Evolutionary conservation across 2,113 vertebrate species (phyloP), one percentile per base, ranked within the genome.

Genomic region (Macquaria ambigua): DNA sequence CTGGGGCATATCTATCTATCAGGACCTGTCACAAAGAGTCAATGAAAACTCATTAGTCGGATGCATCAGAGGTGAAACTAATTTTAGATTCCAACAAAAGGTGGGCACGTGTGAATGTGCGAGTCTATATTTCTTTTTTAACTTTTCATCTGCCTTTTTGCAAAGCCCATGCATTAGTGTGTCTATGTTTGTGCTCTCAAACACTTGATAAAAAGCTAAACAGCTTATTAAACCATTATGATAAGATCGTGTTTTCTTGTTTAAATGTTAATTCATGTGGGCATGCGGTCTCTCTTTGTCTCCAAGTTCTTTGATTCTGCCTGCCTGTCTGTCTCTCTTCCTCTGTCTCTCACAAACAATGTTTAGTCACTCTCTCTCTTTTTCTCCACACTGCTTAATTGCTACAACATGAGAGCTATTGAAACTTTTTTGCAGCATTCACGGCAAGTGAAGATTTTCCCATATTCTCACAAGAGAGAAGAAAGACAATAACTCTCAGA

Each of bases 241-340:
- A 88, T 87, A 82, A 86, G 73, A 89, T 91, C 39, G 4, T 55
- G 59, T 81, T 87, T 84, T 83, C 81, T 76, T 90, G 88, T 87
- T 92, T 82, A 89, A 91, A 92, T 91, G 90, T 86, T 84, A 90
- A 91, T 93, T 84, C 66, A n/a, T 79, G 82, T 56, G 82, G 67
- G 34, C 75, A 72, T 75, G 79, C n/a, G 72, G 59, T 79, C 56
- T 43, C 74, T 89, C 74, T 89, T 81, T 88, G 87, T 91, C 82
- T 82, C 11, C 3, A 18, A 61, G 43, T 80, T 72, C 81, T 86
- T 87, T 90, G 83, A 85, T 84, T 88, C 86, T 28, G 73, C 37
- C 86, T 28, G 73, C 37, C 89, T 55, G 58, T 78, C 81, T 76
- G 55, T 81, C 89, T 74, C 48, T 70, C 58, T 46, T 8, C 14